Evolutionary conservation across 2,888 invertebrate genomes (phyloP).

Genomic region (Sycophila texana): DNA sequence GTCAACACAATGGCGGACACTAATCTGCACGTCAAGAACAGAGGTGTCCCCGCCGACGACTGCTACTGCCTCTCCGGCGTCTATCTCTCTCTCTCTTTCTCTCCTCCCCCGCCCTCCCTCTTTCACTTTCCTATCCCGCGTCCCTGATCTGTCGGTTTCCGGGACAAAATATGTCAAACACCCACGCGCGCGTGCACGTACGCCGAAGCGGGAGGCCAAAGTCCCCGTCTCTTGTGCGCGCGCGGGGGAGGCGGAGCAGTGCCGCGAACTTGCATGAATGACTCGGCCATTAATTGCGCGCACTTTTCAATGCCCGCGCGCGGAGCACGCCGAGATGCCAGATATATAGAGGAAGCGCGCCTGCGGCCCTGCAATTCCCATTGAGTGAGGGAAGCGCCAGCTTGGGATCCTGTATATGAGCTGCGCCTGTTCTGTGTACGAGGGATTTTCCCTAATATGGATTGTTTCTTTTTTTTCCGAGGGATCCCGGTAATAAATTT

Average conservation of each 20-base stretch:
- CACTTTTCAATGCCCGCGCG: constrained; percentile 29
- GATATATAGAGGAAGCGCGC: not conserved
- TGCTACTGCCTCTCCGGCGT: constrained; percentile 36
- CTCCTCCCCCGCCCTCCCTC: constrained; percentile 11
- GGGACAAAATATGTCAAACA: constrained; percentile 75
- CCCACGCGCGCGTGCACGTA: constrained; percentile 50
- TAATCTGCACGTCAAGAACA: constrained; percentile 76
- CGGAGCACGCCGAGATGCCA: constrained; percentile 1
- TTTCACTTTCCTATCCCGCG: constrained; percentile 58
- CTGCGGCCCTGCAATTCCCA: not conserved
- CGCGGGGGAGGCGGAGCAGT: constrained; percentile 1
- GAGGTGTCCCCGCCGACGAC: constrained; percentile 66
- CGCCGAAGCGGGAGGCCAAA: not conserved
- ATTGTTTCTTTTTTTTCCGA: no score
- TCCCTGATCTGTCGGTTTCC: constrained; percentile 73
- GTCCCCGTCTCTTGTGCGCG: not conserved
- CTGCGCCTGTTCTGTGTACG: not conserved
- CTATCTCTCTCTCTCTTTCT: constrained; percentile 22
- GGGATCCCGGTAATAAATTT: no score
- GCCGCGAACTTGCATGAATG: not conserved
- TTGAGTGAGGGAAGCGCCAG: not conserved
- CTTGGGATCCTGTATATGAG: not conserved
- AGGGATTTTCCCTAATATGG: no score
- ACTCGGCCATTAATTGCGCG: constrained; percentile 50
- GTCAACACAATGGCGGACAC: constrained; percentile 76